Percentiles rank a stretch among this genome's conserved stretches.
Conservation (phyloP, 1,140 invertebrate species). For the Diuraphis noxia region DNA sequence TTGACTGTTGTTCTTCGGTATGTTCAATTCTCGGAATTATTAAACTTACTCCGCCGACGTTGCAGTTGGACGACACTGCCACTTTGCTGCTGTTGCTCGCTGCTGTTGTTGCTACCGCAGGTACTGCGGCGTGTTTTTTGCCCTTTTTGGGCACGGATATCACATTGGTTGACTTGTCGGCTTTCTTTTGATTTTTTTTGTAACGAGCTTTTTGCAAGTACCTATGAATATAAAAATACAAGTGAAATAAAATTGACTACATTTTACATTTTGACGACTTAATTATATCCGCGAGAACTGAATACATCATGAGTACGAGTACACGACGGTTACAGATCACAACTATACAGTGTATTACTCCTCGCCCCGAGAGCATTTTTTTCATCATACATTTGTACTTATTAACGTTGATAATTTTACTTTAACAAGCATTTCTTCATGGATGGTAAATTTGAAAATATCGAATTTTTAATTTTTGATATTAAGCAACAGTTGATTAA, state of each 20-base stretch:
- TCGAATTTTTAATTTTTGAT: background rate
- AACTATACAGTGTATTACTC: background rate
- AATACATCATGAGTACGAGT: background rate
- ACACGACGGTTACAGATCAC: background rate
- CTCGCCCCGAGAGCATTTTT: background rate
- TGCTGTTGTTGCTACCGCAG: background rate
- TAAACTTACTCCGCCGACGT: background rate
- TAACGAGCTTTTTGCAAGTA: slow-evolving; percentile 26
- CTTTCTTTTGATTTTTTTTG: slow-evolving; percentile 36
- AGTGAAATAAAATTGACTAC: background rate
- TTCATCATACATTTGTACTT: background rate
- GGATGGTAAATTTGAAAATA: background rate
- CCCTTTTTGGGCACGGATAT: slow-evolving; percentile 26
- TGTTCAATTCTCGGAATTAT: slow-evolving; percentile 40
- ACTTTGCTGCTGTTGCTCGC: background rate
- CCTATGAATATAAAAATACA: background rate
- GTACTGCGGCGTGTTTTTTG: background rate
- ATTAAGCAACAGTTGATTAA: too few relatives aligned
- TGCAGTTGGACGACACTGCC: background rate
- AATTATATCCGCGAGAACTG: background rate
- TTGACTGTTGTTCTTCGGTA: background rate
- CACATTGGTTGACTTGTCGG: slow-evolving; percentile 35
- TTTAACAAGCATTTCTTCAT: too few relatives aligned
- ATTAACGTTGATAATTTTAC: too few relatives aligned
- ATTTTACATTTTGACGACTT: background rate